Evolutionary conservation across 2,113 vertebrate genomes (phyloP), one percentile per base, ranked within the genome.

Genomic region (Gopherus flavomarginatus): DNA sequence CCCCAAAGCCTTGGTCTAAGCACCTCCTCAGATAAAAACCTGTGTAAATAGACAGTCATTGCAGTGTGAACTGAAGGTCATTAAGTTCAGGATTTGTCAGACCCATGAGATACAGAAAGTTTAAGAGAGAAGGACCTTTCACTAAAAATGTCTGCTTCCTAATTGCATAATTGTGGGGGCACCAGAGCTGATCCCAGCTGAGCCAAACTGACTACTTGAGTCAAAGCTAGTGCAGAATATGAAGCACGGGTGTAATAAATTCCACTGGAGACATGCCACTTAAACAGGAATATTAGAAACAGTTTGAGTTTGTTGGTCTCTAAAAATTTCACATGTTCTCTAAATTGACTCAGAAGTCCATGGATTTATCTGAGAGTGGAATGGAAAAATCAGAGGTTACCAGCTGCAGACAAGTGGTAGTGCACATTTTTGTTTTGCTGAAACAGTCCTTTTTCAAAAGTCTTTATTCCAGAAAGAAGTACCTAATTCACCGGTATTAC

Each of bases 41-140:
- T 2, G 0, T 0, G 17, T 0, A 1, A 4, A 4, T 26, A 0
- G 2, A 35, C 6, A 31, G 8, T 69, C 65, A 17, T n/a, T n/a
- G 65, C 35, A 69, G 14, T n/a, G 35, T 69, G 65, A 35, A 69
- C 62, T 19, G 31, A 65, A 65, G 13, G 14, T 35, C 62, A 65
- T 69, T 69, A n/a, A 21, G 8, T 8, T 69, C 65, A n/a, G 65
- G 65, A 69, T 69, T 69, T n/a, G 35, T 35, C 65, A 69, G 17
- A 69, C 65, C 65, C 35, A 69, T 4, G 65, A 35, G 16, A n/a
- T 69, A 35, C 17, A 69, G 62, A 69, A n/a, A n/a, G 65, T n/a
- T 69, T 44, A 11, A 12, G 22, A 44, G 72, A 44, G 44, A 77
- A 44, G 24, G 21, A 26, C 72, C 22, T 38, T 42, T 44, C 22